These are phyloP conservation scores for Dioctria linearis DNA, from an alignment of 2,888 invertebrate species.

Conservation along the genomic window DNA sequence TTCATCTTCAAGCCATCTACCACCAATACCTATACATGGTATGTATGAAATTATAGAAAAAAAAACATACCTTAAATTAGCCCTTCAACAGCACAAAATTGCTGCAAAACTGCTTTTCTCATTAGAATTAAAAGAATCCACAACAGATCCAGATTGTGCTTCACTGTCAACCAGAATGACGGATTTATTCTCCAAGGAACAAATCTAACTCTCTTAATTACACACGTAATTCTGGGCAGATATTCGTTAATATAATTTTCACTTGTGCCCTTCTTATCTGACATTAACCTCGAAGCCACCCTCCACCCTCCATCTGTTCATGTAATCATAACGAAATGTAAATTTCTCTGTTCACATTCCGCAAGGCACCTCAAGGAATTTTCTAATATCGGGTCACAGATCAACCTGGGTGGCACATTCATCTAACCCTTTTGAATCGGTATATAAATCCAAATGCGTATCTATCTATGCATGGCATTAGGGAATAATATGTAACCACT, in stretches of 20 bases:
- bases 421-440: slow-evolving; percentile 25
- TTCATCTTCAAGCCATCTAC: too few relatives aligned
- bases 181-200: neutral
- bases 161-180: too few relatives aligned
- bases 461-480: slow-evolving; percentile 23
- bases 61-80: too few relatives aligned
- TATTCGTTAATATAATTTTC: slow-evolving; percentile 17
- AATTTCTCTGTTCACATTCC: slow-evolving; percentile 32
- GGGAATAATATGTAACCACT: slow-evolving; percentile 15
- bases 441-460: slow-evolving; percentile 27
- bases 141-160: too few relatives aligned
- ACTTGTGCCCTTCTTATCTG: slow-evolving; percentile 28
- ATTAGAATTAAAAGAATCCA: too few relatives aligned
- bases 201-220: slow-evolving; percentile 16
- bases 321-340: slow-evolving; percentile 16
- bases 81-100: too few relatives aligned
- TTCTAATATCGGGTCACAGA: slow-evolving; percentile 34
- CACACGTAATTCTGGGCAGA: neutral
- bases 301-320: neutral
- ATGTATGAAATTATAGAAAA: too few relatives aligned
- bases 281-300: neutral
- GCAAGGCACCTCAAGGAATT: slow-evolving; percentile 22
- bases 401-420: slow-evolving; percentile 36
- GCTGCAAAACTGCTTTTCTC: too few relatives aligned
- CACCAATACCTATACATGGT: too few relatives aligned